Base-by-base conservation (phyloP, 2,888 invertebrate genomes). In the Agrenia bidenticulata region DNA sequence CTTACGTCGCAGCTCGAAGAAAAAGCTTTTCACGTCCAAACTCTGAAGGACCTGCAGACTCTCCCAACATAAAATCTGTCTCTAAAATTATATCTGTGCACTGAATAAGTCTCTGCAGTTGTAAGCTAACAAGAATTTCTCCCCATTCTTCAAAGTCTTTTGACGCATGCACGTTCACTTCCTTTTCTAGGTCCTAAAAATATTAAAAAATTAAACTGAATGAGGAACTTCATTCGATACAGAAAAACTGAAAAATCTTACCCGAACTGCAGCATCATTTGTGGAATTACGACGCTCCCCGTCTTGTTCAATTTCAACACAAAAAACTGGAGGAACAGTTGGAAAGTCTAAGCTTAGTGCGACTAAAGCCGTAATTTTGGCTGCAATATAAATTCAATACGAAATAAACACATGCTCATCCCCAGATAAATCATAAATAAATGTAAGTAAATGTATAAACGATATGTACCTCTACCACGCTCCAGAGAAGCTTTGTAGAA, bases 1-100 rank as follows among this genome's bases (percentile, higher is more conserved):
- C 77, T 76, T 77, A 83, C 83, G 81, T 85, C 32, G 88, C 86
- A 15, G 86, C 84, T 76, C 85, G 85, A 66, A 90, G 85, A 80
- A 91, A 91, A 15, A 91, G 88, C 78, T 92, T 92, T 74, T 92
- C 92, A 62, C 89, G 87, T 2, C 88, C 86, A 78, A 90, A 91
- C 77, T 88, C 88, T 2, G 77, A 75, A 1, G 81, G 81, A 2
- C 80, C 80, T 63, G 78, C 78, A 13, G 77, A 76, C n/a, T 84
- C 83, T 5, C 69, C 67, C 13, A 65, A 41, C 17, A 87, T 84
- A 39, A 86, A 85, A 66, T 85, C 84, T 0, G 92, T 89, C 81
- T 95, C 94, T 61, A 95, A 82, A 76, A 89, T 88, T 67, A 95
- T 87, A 79, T 96, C 95, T 69, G 94, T 85, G 78, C 90, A 91